Evolutionary conservation across 92 coral and sea anemone genomes (phyloP).

Genomic region (Palythoa grandis): DNA sequence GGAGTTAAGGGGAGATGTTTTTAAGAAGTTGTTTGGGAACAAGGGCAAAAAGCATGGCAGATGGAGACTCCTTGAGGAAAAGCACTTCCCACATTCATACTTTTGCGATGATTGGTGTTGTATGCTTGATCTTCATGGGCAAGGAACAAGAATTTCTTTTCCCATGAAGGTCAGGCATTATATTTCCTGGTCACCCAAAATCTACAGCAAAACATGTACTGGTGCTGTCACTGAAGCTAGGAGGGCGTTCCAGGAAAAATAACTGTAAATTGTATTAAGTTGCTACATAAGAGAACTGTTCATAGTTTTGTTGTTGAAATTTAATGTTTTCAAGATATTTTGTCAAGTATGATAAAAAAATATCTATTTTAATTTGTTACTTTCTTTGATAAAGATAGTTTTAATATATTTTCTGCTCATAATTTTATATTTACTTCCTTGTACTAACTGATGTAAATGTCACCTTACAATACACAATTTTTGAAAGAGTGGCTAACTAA

Average conservation of each 20-base stretch:
- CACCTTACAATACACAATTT: neutral
- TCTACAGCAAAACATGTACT: neutral
- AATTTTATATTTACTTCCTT: neutral
- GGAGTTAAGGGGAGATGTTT: slow-evolving; percentile 56
- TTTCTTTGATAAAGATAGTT: neutral
- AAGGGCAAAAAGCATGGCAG: slow-evolving; percentile 35
- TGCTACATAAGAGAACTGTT: neutral
- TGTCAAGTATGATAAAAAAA: neutral
- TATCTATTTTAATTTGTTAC: neutral
- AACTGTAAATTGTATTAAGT: neutral
- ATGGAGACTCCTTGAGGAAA: neutral
- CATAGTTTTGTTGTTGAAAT: neutral
- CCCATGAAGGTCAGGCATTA: neutral
- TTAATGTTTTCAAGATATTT: neutral
- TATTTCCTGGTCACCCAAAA: neutral
- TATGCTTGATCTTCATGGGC: neutral
- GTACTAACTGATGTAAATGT: slow-evolving; percentile 13
- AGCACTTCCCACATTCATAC: neutral
- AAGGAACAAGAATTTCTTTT: slow-evolving; percentile 8
- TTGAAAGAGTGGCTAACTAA: slow-evolving; percentile 19
- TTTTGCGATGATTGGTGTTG: neutral
- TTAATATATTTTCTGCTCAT: slow-evolving; percentile 16
- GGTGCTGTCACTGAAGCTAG: neutral
- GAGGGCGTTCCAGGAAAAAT: neutral
- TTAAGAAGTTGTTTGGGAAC: slow-evolving; percentile 34